Base-by-base conservation (phyloP, 2,113 vertebrate genomes). In the Zosterops japonicus region DNA sequence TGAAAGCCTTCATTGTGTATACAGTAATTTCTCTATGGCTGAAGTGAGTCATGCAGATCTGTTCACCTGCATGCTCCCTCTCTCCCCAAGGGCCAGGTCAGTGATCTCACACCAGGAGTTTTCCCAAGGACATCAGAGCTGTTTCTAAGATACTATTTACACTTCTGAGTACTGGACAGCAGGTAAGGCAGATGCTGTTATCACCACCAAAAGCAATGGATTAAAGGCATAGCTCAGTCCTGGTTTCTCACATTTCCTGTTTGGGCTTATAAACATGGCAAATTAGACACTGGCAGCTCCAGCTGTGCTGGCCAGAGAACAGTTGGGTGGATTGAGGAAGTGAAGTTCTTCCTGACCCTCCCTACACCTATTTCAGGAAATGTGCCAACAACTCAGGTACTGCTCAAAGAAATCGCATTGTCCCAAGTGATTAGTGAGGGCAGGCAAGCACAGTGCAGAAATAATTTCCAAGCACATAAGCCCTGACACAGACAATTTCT, bases 201-300 rank as follows among this genome's bases (percentile, higher is more conserved):
- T n/a, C 41, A 72, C 46, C 53, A 60, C 31, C 44, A 77, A 53
- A 86, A 87, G 53, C 70, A 64, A 42, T 80, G 63, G 68, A 79
- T 90, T 78, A 90, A 93, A 88, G 83, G 25, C 75, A 88, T 71
- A 35, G 83, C 85, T 90, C 82, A 76, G 39, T 56, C 56, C 61
- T 7, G 0, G 12, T 53, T 86, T 83, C 80, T 95, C 63, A 71
- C 55, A 46, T 86, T 93, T 95, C 92, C 94, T 94, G 79, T 74
- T 74, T 80, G 72, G 69, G 50, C 46, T 22, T 33, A 25, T 70
- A 19, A 85, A 53, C 2, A 0, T 29, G 57, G 75, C 41, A 85
- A 61, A 65, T 87, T 69, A 86, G 63, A 70, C 41, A 44, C 29
- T 36, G 36, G 35, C 86, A 83, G 52, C 39, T 88, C 22, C 1